Evolutionary conservation across 1,140 invertebrate species (phyloP), one percentile per base, ranked within the genome.

Genomic region (Solenopsis fugax): DNA sequence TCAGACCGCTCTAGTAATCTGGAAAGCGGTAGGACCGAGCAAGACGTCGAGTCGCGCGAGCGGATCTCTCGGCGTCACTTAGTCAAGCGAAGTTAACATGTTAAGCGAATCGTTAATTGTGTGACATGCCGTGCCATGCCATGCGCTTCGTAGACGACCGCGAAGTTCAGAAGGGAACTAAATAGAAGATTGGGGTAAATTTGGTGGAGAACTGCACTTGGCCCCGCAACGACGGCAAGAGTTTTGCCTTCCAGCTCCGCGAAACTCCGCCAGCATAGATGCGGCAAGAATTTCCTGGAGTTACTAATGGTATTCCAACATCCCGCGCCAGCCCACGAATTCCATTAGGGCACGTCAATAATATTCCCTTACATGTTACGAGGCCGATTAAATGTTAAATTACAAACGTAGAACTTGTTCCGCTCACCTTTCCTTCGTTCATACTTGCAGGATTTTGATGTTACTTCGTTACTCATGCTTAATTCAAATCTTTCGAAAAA

Each of bases 61-160:
- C 21, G 29, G 16, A 69, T 54, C 34, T 69, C 12, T 18, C 34
- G 13, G 13, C n/a, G 34, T 77, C 77, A 41, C 34, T 80, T 69
- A 69, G 62, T 67, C 48, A 18, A 69, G 13, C 34, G n/a, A 34
- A 54, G n/a, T 71, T 69, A 71, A 81, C 77, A 41, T 54, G 86
- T 87, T 81, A 87, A 91, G 88, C 64, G 89, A 91, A 88, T 90
- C 78, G 85, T 91, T 92, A 91, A 92, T 92, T 90, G 90, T 87
- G 76, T 90, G 87, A 92, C 88, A 88, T 71, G 87, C 87, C 89
- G 88, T 91, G 87, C 87, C 89, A 88, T 91, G 87, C 88, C 84
- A 62, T 78, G 21, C 71, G 78, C 50, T 52, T 58, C 84, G 69
- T 4, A 16, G 37, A 9, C 41, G 50, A 62, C 29, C 21, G 88